These are phyloP conservation scores for Clarias pachynema DNA, from an alignment of 2,797 vertebrate species.

Conservation along the genomic window DNA sequence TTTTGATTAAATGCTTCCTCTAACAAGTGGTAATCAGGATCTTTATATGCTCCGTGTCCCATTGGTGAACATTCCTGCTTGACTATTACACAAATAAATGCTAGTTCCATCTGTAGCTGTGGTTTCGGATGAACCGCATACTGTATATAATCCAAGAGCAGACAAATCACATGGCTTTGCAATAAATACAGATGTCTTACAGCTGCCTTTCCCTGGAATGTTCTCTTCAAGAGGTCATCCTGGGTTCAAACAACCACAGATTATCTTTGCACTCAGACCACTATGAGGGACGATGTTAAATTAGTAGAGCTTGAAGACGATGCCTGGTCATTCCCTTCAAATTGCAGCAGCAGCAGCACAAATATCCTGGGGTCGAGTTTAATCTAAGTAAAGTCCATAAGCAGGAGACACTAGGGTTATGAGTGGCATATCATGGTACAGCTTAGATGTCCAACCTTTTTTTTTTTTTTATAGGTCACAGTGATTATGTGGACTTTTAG, in stretches of 20 bases:
- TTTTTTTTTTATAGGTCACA: too few relatives aligned
- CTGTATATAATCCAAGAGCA: not conserved
- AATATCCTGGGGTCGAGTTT: not conserved
- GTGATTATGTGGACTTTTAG: not conserved
- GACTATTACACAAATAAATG: not conserved
- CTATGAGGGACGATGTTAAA: not conserved
- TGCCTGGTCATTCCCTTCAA: not conserved
- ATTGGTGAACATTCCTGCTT: not conserved
- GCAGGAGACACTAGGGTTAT: not conserved
- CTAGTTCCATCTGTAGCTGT: not conserved
- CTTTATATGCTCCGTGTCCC: too few relatives aligned
- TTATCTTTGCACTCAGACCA: not conserved
- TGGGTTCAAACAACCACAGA: not conserved
- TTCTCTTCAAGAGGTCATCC: not conserved
- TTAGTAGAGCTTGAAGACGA: not conserved
- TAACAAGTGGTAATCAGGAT: not conserved
- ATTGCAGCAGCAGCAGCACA: not conserved
- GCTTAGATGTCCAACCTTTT: too few relatives aligned
- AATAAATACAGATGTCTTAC: not conserved
- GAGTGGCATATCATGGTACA: not conserved
- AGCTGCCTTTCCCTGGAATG: not conserved
- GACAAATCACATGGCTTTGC: not conserved
- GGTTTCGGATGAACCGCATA: not conserved
- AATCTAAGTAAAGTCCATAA: not conserved
- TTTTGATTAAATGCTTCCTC: not conserved